Base-by-base conservation (phyloP, 1,140 invertebrate species). In the Drosophila kanapiae region DNA sequence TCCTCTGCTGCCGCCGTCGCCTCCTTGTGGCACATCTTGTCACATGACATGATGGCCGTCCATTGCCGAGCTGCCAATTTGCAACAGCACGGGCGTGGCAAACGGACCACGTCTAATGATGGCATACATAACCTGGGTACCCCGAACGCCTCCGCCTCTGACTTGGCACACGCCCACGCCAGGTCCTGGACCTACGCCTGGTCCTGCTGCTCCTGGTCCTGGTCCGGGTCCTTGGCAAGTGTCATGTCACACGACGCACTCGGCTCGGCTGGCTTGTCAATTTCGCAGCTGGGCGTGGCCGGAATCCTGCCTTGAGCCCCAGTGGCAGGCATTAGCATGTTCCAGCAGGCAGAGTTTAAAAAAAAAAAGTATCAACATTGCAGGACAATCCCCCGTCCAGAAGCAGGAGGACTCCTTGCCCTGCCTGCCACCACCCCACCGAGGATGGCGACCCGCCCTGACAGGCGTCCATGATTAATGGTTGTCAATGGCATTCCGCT, bases 401-500 rank as follows among this genome's bases (percentile, higher is more conserved):
- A 29, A 14, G 60, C 61, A 38, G 51, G 13, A n/a, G 11, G 10
- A 18, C 35, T 56, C n/a, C 48, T 33, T 16, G 48, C 48, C 27
- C 6, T 27, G 4, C 35, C 14, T 56, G 13, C 49, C 42, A 47
- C 49, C 23, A 23, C 67, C 76, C 51, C 76, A 40, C 38, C 27
- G 42, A 60, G 75, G 45, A 56, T 35, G 68, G 56, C 67, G 69
- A 80, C 82, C 83, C 86, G 91, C 85, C 86, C 83, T 91, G 90
- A 90, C 90, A 91, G 90, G 85, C 85, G 81, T 79, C 86, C 90
- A 91, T 91, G 90, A 91, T 91, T 91, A 91, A 91, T 91, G 90
- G 90, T 91, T 91, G 90, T 91, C 90, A 91, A 91, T 91, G 90
- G 77, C 85, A 90, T 87, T 75, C 82, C 62, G 65, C 80, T 86